These are phyloP conservation scores for Bombycilla garrulus DNA, from an alignment of 2,113 vertebrate genomes.

Conservation along the genomic window DNA sequence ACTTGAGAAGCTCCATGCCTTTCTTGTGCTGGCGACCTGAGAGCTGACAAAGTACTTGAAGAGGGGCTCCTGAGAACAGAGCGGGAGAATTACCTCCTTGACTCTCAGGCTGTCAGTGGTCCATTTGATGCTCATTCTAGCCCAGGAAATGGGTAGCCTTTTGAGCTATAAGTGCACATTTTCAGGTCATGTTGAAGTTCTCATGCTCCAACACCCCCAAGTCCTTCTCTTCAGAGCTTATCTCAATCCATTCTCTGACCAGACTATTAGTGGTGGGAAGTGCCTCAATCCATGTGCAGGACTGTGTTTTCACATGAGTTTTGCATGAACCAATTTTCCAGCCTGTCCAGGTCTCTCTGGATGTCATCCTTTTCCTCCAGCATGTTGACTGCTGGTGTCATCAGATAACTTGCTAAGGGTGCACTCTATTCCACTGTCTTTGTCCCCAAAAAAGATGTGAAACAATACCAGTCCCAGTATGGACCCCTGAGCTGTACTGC, in stretches of 20 bases:
- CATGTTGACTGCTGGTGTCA: accelerated
- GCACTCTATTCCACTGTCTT: too few species aligned
- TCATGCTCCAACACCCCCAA: not conserved
- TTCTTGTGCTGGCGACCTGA: not conserved
- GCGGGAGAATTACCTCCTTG: accelerated
- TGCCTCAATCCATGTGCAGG: not conserved
- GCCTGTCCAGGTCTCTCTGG: not conserved
- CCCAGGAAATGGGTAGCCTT: not conserved
- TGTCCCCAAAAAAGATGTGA: not conserved
- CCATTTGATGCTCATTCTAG: not conserved
- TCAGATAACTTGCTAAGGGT: not conserved
- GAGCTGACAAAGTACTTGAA: not conserved
- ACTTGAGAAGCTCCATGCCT: accelerated
- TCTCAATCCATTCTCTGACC: not conserved
- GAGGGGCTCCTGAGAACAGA: accelerated
- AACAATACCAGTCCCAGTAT: not conserved
- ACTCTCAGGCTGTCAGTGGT: not conserved
- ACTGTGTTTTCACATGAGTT: not conserved
- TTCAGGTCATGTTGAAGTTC: not conserved
- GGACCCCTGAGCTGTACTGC: not conserved
- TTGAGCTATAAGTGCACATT: not conserved
- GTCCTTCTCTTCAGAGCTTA: not conserved
- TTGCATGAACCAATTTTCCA: accelerated
- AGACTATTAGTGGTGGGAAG: not conserved
- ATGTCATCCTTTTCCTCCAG: not conserved